Percentiles rank a stretch among this genome's conserved stretches.
Conservation (phyloP, 1,140 invertebrate species). For the Yoshiicerus persimilis region DNA sequence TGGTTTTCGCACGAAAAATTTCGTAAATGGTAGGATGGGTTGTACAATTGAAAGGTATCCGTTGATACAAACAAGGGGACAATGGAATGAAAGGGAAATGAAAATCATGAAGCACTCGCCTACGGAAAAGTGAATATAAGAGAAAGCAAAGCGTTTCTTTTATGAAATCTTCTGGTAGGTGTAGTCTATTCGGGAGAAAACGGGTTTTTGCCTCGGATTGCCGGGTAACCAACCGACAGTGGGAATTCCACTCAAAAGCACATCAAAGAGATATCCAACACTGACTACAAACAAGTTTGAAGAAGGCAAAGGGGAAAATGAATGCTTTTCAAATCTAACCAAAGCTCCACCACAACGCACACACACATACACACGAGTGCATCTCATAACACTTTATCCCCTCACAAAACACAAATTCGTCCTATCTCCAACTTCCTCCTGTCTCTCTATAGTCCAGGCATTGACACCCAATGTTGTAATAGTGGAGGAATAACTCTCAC, state of each 20-base stretch:
- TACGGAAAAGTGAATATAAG: background rate
- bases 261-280: slow-evolving; percentile 44
- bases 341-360: slow-evolving; percentile 12
- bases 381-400: slow-evolving; percentile 23
- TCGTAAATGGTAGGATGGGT: background rate
- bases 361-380: slow-evolving; percentile 27
- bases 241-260: slow-evolving; percentile 46
- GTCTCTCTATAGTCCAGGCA: background rate
- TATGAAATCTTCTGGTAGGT: background rate
- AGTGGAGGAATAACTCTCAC: background rate
- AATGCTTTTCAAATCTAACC: slow-evolving; percentile 26
- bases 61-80: background rate
- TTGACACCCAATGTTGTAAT: slow-evolving; percentile 11
- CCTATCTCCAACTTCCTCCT: background rate
- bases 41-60: background rate
- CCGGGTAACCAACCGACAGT: slow-evolving; percentile 33
- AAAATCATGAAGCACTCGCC: background rate
- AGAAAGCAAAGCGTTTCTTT: slow-evolving; percentile 13
- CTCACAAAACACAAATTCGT: background rate
- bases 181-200: background rate
- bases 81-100: slow-evolving; percentile 10
- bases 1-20: background rate
- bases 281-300: slow-evolving; percentile 38
- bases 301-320: slow-evolving; percentile 29
- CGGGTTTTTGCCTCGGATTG: background rate